Percentiles rank a stretch among this genome's conserved stretches.
These are phyloP conservation scores for Edolisoma coerulescens DNA, from an alignment of 2,113 vertebrate species.

Conservation along the genomic window DNA sequence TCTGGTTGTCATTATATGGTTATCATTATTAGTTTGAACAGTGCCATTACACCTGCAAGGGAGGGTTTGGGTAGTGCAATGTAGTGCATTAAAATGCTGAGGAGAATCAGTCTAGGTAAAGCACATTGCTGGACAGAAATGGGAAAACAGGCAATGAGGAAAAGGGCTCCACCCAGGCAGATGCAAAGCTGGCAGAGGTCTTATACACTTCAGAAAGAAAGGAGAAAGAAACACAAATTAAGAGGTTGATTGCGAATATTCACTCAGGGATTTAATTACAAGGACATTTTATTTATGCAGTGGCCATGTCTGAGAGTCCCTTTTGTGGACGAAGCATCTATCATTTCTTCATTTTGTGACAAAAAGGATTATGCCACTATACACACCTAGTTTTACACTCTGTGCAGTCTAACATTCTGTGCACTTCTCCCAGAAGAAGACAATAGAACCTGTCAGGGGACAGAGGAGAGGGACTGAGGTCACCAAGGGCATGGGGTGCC, in stretches of 20 bases:
- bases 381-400: background rate
- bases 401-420: background rate
- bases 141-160: background rate
- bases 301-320: background rate
- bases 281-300: background rate
- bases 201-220: background rate
- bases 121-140: background rate
- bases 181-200: background rate
- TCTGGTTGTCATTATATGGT: background rate
- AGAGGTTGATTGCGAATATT: background rate
- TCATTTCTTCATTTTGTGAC: background rate
- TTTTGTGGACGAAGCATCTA: background rate
- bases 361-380: background rate
- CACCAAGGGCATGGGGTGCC: background rate
- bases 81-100: fast-evolving
- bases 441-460: background rate
- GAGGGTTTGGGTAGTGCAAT: background rate
- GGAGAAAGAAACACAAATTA: background rate
- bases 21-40: background rate
- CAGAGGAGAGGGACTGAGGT: background rate
- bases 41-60: background rate
- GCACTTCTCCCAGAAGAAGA: background rate
- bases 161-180: background rate
- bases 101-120: background rate
- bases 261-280: background rate